These are phyloP conservation scores for Heliconius congener DNA, from an alignment of 1,140 invertebrate genomes.

Conservation along the genomic window DNA sequence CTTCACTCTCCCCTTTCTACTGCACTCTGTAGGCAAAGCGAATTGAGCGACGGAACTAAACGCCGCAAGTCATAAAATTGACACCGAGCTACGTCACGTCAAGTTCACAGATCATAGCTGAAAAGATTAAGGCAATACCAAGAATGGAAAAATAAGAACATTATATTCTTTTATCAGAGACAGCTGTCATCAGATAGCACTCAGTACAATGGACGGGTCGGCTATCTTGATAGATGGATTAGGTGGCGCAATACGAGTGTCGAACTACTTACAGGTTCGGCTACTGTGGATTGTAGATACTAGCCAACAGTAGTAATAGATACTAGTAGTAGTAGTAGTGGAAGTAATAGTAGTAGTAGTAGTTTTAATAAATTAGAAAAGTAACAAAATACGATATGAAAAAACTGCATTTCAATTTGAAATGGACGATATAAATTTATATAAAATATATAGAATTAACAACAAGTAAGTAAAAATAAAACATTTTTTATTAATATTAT, in stretches of 20 bases:
- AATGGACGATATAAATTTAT: not conserved
- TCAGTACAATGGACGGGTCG: constrained; percentile 41
- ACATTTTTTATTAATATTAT: not conserved
- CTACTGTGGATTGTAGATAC: constrained; percentile 4
- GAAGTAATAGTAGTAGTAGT: no score
- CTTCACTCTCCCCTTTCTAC: no score
- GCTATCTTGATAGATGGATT: constrained; percentile 50
- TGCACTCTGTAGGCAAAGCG: no score
- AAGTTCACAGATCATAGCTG: constrained; percentile 31
- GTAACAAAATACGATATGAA: no score
- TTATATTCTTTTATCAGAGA: constrained; percentile 49
- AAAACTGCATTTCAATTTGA: no score
- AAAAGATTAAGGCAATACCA: constrained; percentile 43
- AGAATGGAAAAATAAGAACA: constrained; percentile 38
- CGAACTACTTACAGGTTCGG: not conserved
- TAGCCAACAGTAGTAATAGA: no score
- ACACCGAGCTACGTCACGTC: constrained; percentile 1
- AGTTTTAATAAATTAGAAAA: no score
- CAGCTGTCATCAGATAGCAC: constrained; percentile 56
- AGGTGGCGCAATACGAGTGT: constrained; percentile 26
- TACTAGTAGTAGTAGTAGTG: no score
- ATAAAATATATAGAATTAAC: not conserved
- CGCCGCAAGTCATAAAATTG: no score
- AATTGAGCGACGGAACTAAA: no score
- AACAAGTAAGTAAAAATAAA: not conserved